A percentile compares a stretch with the other conserved stretches of the same genome.
Conservation (phyloP, 2,888 invertebrate genomes). For the Machimus atricapillus region DNA sequence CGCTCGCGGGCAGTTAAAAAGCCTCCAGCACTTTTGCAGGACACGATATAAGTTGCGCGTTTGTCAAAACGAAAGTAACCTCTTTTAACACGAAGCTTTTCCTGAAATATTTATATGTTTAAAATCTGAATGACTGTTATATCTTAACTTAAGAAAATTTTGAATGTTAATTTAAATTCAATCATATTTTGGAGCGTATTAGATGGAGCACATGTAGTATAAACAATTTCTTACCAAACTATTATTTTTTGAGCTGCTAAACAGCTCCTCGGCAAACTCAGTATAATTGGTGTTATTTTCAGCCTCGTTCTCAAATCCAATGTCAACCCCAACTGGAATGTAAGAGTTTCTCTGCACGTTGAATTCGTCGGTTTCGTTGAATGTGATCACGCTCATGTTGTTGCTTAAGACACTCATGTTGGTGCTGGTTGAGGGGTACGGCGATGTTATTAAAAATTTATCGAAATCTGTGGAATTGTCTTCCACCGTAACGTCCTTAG, state of each 20-base stretch:
- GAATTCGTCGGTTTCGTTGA: constrained; percentile 49
- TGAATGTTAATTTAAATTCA: no score
- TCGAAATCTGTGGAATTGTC: constrained; percentile 62
- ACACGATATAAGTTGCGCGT: constrained; percentile 62
- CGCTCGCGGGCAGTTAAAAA: constrained; percentile 84
- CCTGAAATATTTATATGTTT: not conserved
- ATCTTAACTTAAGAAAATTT: no score
- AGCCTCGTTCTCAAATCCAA: constrained; percentile 48
- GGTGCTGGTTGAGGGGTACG: constrained; percentile 46
- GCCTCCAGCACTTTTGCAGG: constrained; percentile 72
- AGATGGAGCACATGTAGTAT: no score
- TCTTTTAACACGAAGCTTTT: constrained; percentile 47
- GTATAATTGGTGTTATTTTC: constrained; percentile 58
- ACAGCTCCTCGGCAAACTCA: constrained; percentile 65
- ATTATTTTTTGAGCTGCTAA: constrained; percentile 49
- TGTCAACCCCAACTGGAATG: constrained; percentile 47
- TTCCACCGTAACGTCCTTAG: constrained; percentile 39
- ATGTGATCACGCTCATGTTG: constrained; percentile 13
- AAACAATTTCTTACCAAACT: not conserved
- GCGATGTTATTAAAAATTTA: constrained; percentile 64
- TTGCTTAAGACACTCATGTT: constrained; percentile 8
- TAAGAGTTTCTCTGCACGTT: constrained; percentile 45
- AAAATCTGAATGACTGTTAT: no score
- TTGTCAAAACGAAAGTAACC: constrained; percentile 49
- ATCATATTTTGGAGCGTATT: no score